Base-by-base conservation (phyloP, 2,888 invertebrate genomes). In the Thereva unica region DNA sequence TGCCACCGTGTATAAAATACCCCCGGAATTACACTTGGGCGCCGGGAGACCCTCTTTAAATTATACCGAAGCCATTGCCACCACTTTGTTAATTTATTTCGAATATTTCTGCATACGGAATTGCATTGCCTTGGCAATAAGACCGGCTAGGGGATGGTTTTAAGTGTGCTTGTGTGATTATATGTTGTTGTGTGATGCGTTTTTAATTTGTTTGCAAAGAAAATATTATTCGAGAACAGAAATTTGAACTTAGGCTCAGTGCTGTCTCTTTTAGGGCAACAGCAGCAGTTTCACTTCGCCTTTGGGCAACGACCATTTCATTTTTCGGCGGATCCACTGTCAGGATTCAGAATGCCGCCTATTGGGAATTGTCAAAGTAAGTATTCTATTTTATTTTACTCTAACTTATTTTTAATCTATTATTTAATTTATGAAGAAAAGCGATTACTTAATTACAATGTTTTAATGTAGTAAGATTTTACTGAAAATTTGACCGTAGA, bases 221-320 rank as follows among this genome's bases (percentile, higher is more conserved):
- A 42, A 63, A 50, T 35, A 41, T 52, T 49, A 52, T 35, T 65
- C 76, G 76, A 80, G 80, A 75, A 76, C 80, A 79, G 80, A 78
- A 76, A 78, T 78, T 79, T 79, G 77, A 80, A 79, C 76, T 80
- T 75, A 79, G 76, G 78, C 86, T 82, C 86, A 92, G 92, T 92
- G 90, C 86, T 92, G 83, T 91, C 91, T 83, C 88, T 93, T 87
- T 85, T 91, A 95, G 95, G 95, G 85, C 93, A 93, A 83, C 95
- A 95, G 84, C 94, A 95, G 83, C 94, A 94, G 85, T 94, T 95
- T 83, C 93, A 95, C 84, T 93, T 95, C 83, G 93, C 93, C 76
- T 92, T 91, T 74, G 92, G 92, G 49, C 92, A 93, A 80, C 86
- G 93, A 71, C 92, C 93, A 64, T 92, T 93, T 81, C 89, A 92